Base-by-base conservation (phyloP, 37 sponge, comb jelly and placozoan species). In the Theonella swinhoei region DNA sequence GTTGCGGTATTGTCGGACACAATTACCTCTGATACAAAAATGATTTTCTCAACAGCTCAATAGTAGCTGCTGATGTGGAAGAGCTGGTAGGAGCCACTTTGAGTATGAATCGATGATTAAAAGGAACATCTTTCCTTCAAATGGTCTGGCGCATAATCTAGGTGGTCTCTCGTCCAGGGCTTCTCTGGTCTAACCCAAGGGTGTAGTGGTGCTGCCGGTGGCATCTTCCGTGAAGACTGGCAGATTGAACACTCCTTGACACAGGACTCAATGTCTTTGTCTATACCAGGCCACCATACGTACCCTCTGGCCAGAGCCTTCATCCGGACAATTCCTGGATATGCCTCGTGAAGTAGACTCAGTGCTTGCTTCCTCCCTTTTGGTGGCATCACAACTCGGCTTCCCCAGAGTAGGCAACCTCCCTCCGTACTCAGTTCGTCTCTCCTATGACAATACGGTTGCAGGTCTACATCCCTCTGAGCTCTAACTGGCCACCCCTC, bases 271-370 rank as follows among this genome's bases (percentile, higher is more conserved):
- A 81, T 60, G 24, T 89, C 84, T 41, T 78, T n/a, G 29, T 89
- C 84, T 59, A 89, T 81, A 14, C 70, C 63, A 2, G 82, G 82
- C 82, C 88, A 88, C 88, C 88, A 88, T 4, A 80, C 70, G 35
- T 61, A 81, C 0, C 60, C 41, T 24, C 82, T 22, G 2, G 88
- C 88, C 23, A 87, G 36, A 8, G 79, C 25, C 30, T 88, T n/a
- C n/a, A n/a, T n/a, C n/a, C n/a, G n/a, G n/a, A n/a, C n/a, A n/a
- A n/a, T n/a, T n/a, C n/a, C n/a, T 39, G 75, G 80, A 39, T 61
- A 43, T 24, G 34, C 72, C 25, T 43, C 72, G 20, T 76, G 24
- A 9, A 62, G 42, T 47, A 62, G 38, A 28, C 23, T 64, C 67
- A 43, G 33, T 62, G 63, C 62, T 9, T 32, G 30, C 17, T 71